Base-by-base conservation (phyloP, 2,797 vertebrate species). In the Spinus olivaceus region DNA sequence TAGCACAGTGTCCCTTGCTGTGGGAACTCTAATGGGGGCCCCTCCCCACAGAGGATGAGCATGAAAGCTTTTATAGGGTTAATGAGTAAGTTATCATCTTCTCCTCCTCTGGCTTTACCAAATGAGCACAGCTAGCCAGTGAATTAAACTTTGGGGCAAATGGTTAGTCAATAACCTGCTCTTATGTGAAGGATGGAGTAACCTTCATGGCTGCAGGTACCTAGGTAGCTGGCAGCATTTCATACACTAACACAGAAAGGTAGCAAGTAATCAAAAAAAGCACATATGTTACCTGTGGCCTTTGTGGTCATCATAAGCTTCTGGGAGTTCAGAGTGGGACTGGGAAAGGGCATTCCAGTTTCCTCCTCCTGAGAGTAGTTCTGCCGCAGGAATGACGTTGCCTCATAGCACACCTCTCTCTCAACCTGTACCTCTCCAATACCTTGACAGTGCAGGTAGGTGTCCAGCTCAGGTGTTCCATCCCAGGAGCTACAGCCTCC, bases 291-390 rank as follows among this genome's bases (percentile, higher is more conserved):
- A 90, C 98, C 98, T 96, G 97, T 90, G 53, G 96, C 94, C 90
- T 97, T 91, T 39, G 94, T 32, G 73, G 95, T 90, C 16, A 16
- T 88, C 86, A 71, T 37, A 94, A 97, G 90, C 94, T 98, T 96
- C 67, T 97, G 97, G 85, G 95, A 95, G 44, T 96, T 97, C 47
- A 96, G 96, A 95, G 96, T 71, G 77, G 96, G 97, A 65, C 97
- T 94, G 61, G 97, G 97, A 90, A 99, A 98, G 94, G 98, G 92
- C 83, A 98, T 97, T 77, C 97, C 88, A 24, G 97, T 87, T 23
- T 98, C 98, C 70, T 98, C 98, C 86, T 98, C 98, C 41, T 77
- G 97, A 86, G 97, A 96, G 94, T 86, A 97, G 27, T 79, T 86
- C 73, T 98, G 98, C 86, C 51, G 97, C 94, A 98, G 97, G 33